A percentile compares a stretch with the other conserved stretches of the same genome.
Evolutionary conservation across 2,113 vertebrate species (phyloP).

Genomic region (Calyptommatus sinebrachiatus): DNA sequence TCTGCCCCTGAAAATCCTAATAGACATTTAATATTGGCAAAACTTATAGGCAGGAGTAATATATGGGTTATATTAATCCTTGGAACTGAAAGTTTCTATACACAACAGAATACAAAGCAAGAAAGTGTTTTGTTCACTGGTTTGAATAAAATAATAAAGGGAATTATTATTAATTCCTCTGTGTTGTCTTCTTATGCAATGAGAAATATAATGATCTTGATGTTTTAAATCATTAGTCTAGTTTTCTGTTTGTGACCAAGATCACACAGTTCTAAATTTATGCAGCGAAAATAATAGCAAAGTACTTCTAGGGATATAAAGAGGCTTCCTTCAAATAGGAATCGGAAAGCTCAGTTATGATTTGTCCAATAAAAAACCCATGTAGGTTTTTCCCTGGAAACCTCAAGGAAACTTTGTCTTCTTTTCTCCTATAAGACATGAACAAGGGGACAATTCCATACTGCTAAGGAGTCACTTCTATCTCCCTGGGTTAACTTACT

Average conservation of each 20-base stretch:
- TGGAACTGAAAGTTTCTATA: neutral
- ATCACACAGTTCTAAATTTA: neutral
- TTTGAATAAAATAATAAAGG: neutral
- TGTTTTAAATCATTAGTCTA: slow-evolving; percentile 10
- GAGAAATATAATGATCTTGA: neutral
- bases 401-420: no score
- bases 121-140: neutral
- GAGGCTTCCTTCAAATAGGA: no score
- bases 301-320: neutral
- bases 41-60: neutral
- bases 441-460: no score
- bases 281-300: slow-evolving; percentile 1
- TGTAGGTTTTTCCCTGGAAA: no score
- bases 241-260: neutral
- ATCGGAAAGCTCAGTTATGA: no score
- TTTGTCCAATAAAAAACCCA: no score
- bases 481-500: neutral
- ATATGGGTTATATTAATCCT: neutral
- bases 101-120: neutral
- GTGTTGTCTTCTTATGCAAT: neutral
- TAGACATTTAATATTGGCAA: neutral
- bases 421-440: no score
- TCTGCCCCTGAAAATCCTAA: neutral
- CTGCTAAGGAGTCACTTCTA: neutral
- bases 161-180: neutral